phyloP scores from a whole-genome alignment of 1,140 invertebrate genomes.

The Zaprionus ornatus region DNA sequence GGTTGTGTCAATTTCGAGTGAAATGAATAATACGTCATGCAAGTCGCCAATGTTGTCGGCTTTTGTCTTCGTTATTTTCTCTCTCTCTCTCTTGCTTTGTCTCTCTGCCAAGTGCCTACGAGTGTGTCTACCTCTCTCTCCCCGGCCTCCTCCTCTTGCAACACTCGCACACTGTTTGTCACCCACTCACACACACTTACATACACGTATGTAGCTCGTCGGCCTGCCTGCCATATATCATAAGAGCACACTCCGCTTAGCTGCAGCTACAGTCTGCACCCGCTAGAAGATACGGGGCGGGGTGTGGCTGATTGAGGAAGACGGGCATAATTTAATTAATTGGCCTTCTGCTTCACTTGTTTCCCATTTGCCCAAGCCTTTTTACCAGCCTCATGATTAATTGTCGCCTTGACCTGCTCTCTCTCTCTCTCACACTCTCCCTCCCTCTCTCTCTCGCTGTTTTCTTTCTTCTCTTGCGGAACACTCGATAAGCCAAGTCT shows the following conservation, averaged over 20 bases:
- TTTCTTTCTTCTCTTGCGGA: neutral
- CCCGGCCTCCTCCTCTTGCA: no score
- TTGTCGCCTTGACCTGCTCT: slow-evolving; percentile 36
- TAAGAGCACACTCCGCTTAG: slow-evolving; percentile 25
- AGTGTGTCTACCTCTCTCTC: slow-evolving; percentile 1
- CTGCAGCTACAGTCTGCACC: slow-evolving; percentile 1
- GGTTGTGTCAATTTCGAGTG: slow-evolving; percentile 71
- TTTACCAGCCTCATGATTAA: slow-evolving; percentile 47
- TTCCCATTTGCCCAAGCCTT: slow-evolving; percentile 19
- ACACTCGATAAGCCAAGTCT: slow-evolving; percentile 43
- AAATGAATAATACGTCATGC: slow-evolving; percentile 71
- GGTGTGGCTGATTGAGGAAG: neutral
- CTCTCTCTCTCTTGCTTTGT: neutral
- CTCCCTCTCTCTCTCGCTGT: neutral
- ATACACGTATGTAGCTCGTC: neutral
- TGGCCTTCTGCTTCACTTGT: slow-evolving; percentile 60
- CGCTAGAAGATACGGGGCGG: neutral
- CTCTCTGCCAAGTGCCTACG: neutral
- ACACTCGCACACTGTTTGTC: neutral
- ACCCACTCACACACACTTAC: slow-evolving; percentile 4
- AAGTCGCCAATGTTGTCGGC: slow-evolving; percentile 53
- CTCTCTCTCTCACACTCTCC: neutral
- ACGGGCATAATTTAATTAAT: slow-evolving; percentile 62
- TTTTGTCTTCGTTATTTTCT: slow-evolving; percentile 61
- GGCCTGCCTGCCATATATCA: slow-evolving; percentile 10